Base-by-base conservation (phyloP, 1,140 invertebrate genomes). In the Neuroterus valhalla region DNA sequence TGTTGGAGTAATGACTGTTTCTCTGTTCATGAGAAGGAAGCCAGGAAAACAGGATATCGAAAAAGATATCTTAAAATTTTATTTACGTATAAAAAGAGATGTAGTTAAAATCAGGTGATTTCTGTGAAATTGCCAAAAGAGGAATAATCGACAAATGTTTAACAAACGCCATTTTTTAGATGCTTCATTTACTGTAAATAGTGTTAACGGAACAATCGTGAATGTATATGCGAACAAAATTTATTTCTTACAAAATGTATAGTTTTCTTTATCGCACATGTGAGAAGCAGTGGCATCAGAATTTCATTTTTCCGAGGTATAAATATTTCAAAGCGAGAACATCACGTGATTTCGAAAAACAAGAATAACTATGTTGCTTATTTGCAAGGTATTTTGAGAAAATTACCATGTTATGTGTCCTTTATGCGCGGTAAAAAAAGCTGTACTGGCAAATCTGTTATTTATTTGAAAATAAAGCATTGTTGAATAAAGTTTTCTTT, bases 121-220 rank as follows among this genome's bases (percentile, higher is more conserved):
- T 31, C 23, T 62, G 11, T 38, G 23, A 62, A 62, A 62, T 62
- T 38, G 55, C 55, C 31, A 38, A 5, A 55, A 48, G n/a, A 17
- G 12, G 10, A 17, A 19, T n/a, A 31, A 62, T n/a, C 21, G 26
- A 14, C 23, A 62, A 26, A 62, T 62, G 26, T 62, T 15, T 62
- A 62, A n/a, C n/a, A 26, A 62, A 2, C 23, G 52, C 14, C 52
- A 23, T 55, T 14, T 62, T 62, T 62, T 38, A 62, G 26, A 31
- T 62, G 23, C 55, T 62, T 62, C 14, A 62, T 31, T 62, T 62
- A 31, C 31, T 62, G 52, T 62, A 62, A 62, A 62, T 62, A 62
- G 26, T 55, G 19, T 62, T 62, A 23, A 31, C 12, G 4, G 31
- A 2, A 3, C 15, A 31, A 26, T 23, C 21, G 50, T 15, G 12